Base-by-base conservation (phyloP, 2,888 invertebrate genomes). In the Philaethria dido region DNA sequence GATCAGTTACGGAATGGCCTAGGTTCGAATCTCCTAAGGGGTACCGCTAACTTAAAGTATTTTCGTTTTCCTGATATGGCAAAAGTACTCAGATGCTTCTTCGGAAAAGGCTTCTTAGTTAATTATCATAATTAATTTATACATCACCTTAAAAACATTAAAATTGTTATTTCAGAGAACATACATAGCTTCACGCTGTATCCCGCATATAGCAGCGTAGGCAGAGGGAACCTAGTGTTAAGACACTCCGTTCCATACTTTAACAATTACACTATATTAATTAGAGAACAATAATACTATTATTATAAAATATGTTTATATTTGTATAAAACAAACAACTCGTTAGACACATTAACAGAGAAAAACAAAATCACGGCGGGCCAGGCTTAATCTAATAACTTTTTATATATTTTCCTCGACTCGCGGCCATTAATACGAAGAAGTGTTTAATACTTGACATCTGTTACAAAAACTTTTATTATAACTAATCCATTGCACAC, bases 401-500 rank as follows among this genome's bases (percentile, higher is more conserved):
- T 92, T 89, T 90, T 89, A 89, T 89, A 89, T 90, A 88, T 89
- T 84, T 86, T 84, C 87, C 86, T 84, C 84, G 81, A 87, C 87
- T 84, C 80, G 75, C 76, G 78, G 84, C 89, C 86, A 91, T 92
- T 92, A 92, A 90, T 90, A 86, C 87, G 87, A 86, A 84, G 81
- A 84, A 85, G 86, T 91, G 90, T 91, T 92, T 92, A 92, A 92
- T 92, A 92, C 92, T 88, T 89, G 91, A 91, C 92, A 92, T 92
- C 90, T 92, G 92, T 90, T 91, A 87, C 92, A 91, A 92, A 92
- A 92, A 92, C 92, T 92, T 92, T 92, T 92, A 92, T 92, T 92
- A 92, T 92, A 91, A 92, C 89, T 92, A 92, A 92, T 92, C 92
- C 90, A 89, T 91, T 90, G 92, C 91, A 90, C 84, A 86, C 85